Evolutionary conservation across 2,113 vertebrate genomes (phyloP).

Genomic region (Onychostruthus taczanowskii): DNA sequence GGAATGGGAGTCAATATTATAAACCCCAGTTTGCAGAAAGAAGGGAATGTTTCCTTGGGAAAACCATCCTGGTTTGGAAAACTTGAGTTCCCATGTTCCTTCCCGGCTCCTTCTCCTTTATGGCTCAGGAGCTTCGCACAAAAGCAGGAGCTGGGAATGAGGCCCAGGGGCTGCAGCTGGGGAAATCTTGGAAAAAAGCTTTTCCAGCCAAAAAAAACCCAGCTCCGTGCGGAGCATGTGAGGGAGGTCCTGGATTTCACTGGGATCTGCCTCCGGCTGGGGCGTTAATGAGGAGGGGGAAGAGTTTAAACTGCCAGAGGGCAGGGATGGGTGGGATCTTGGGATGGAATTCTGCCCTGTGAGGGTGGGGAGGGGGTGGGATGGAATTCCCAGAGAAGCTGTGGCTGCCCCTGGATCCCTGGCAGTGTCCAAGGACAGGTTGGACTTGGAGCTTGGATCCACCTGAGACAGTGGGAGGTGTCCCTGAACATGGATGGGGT

Average conservation of each 20-base stretch:
- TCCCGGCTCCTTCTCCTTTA: not conserved
- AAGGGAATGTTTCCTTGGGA: not conserved
- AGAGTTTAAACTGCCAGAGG: not conserved
- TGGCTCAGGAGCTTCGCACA: rapidly evolving
- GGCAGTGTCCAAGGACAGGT: rapidly evolving
- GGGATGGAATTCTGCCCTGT: not conserved
- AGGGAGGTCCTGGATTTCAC: not conserved
- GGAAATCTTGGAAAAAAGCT: not conserved
- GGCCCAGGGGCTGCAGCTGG: not conserved
- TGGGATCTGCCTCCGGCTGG: not conserved
- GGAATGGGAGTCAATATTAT: not conserved
- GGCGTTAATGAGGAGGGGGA: not conserved
- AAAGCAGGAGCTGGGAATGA: not conserved
- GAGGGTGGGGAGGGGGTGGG: not conserved
- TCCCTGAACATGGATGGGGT: not conserved
- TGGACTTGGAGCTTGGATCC: not conserved
- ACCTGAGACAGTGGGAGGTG: rapidly evolving
- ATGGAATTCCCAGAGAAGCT: not conserved
- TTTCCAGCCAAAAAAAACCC: not conserved
- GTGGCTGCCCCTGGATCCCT: not conserved
- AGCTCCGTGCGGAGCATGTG: not conserved
- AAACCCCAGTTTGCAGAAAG: not conserved
- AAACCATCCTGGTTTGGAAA: not conserved
- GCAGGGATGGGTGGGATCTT: not conserved
- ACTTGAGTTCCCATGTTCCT: not conserved